Evolutionary conservation across 2,797 vertebrate genomes (phyloP), one percentile per base, ranked within the genome.

Genomic region (Oophaga sylvatica): DNA sequence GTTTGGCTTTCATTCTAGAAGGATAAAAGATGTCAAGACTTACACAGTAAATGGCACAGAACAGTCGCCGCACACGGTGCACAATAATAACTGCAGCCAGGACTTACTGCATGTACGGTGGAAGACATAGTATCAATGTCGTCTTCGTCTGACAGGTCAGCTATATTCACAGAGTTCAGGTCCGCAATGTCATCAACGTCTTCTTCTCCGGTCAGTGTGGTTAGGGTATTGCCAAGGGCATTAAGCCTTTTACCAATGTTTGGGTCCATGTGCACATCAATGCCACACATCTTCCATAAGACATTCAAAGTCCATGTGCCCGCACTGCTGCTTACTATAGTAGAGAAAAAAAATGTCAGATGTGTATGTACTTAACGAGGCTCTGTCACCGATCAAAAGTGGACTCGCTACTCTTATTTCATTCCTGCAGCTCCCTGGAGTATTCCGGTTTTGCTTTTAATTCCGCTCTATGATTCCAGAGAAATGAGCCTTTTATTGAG

Each of bases 211-310:
- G 98, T 99, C 94, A 99, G 87, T 0, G 98, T 99, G 0, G 98
- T 99, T 41, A 99, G 95, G 0, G 98, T 99, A 92, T 96, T 98
- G n/a, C 98, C 98, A 81, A 99, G 94, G 56, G 98, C 97, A 22
- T 98, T 99, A 60, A 99, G 92, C 3, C 98, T 95, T 92, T 99
- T 99, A 78, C 98, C 98, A 57, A 99, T 99, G 93, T 99, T 99
- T 59, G 98, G 98, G 92, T 99, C 98, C 98, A 99, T 99, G 93
- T 99, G 98, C 26, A 99, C 98, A 65, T 99, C 98, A 9, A 99
- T 99, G 65, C 98, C 98, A 48, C 98, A 99, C 98, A 99, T 99
- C 91, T 99, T 99, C 98, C 98, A 99, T 1, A 99, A 92, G 0
- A 99, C 97, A 20, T 99, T 99, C 71, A 99, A 95, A 0, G 97